These are phyloP conservation scores for Bradypodion pumilum DNA, from an alignment of 2,797 vertebrate species.

Conservation along the genomic window DNA sequence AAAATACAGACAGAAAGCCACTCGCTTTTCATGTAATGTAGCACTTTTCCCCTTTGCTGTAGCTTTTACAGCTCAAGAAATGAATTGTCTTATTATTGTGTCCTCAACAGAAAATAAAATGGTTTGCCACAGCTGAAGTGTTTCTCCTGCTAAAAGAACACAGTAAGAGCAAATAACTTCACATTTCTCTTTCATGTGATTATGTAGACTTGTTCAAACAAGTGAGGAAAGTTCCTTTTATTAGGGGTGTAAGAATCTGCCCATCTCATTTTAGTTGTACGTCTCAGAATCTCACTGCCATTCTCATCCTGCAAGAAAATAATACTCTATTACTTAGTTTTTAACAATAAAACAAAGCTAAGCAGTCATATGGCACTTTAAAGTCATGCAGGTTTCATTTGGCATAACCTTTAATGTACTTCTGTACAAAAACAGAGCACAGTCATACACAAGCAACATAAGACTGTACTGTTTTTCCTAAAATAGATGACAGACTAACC, in stretches of 20 bases:
- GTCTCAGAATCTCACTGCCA: background rate
- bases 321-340: no score
- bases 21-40: background rate
- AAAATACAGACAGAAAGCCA: background rate
- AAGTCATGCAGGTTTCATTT: no score
- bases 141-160: conserved; percentile 7
- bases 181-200: background rate
- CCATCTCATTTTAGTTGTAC: background rate
- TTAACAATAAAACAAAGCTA: no score
- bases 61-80: conserved; percentile 11
- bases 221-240: background rate
- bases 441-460: no score
- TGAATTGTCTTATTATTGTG: conserved; percentile 11
- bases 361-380: no score
- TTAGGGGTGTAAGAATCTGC: background rate
- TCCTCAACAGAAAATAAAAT: conserved; percentile 15
- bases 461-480: no score
- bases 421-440: no score
- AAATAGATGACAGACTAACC: no score
- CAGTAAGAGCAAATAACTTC: background rate
- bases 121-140: background rate
- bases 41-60: background rate
- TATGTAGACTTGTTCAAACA: background rate
- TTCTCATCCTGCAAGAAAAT: background rate
- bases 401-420: no score